A percentile compares a stretch with the other conserved stretches of the same genome.
Conservation (phyloP, 1,140 invertebrate species). For the Rhopalosiphum maidis region DNA sequence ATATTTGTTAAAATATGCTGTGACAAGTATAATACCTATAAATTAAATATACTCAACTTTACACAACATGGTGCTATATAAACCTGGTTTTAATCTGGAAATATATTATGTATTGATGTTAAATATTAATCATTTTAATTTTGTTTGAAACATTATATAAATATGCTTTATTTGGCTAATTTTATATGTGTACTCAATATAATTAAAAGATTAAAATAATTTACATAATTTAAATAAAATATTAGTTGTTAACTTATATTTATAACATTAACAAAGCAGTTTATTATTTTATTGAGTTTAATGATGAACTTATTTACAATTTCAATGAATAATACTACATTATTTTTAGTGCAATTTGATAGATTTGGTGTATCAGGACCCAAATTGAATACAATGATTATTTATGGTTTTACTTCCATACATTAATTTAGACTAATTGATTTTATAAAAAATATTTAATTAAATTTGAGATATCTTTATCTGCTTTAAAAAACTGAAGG, state of each 20-base stretch:
- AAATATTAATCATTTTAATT: neutral
- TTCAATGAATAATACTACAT: neutral
- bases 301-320: neutral
- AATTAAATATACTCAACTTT: no score
- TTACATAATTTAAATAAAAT: neutral
- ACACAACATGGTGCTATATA: no score
- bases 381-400: neutral
- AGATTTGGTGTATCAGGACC: neutral
- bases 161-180: neutral
- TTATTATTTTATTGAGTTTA: neutral
- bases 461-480: neutral
- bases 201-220: neutral
- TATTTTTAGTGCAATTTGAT: neutral
- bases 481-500: neutral
- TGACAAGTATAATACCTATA: neutral
- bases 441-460: neutral
- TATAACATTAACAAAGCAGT: neutral
- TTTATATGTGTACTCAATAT: neutral
- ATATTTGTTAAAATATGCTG: neutral
- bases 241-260: neutral
- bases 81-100: neutral
- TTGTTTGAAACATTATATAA: neutral
- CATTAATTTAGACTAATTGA: neutral
- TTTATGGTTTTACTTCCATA: neutral
- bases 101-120: neutral